These are phyloP conservation scores for Clamator glandarius DNA, from an alignment of 2,797 vertebrate species.

Conservation along the genomic window DNA sequence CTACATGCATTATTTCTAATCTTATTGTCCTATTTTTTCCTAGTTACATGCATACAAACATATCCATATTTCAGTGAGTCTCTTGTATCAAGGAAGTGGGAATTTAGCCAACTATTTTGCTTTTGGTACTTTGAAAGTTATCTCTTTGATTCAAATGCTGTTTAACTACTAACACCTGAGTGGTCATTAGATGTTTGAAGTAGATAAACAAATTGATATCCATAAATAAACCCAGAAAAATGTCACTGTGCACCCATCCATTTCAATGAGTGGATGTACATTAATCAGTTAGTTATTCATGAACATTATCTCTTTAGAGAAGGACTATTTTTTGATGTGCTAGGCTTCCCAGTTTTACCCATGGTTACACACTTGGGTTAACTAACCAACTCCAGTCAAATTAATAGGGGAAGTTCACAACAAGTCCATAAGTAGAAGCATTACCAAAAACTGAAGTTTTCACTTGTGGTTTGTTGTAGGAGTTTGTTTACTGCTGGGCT, in stretches of 20 bases:
- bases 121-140: neutral
- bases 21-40: neutral
- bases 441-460: slow-evolving; percentile 15
- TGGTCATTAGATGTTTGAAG: neutral
- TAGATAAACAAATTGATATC: neutral
- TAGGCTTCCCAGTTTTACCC: neutral
- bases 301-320: neutral
- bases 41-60: neutral
- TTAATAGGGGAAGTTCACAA: neutral
- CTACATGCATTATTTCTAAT: neutral
- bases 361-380: neutral
- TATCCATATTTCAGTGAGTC: neutral
- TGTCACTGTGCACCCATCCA: neutral
- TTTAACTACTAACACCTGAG: neutral
- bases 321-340: neutral
- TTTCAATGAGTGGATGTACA: neutral
- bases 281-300: neutral
- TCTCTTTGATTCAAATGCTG: neutral
- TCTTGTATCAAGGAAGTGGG: neutral
- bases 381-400: neutral
- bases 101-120: neutral
- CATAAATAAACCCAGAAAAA: slow-evolving; percentile 5
- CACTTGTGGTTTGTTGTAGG: slow-evolving; percentile 1
- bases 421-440: neutral
- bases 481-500: neutral